Evolutionary conservation across 1,140 invertebrate species (phyloP).

Genomic region (Cherax quadricarinatus): DNA sequence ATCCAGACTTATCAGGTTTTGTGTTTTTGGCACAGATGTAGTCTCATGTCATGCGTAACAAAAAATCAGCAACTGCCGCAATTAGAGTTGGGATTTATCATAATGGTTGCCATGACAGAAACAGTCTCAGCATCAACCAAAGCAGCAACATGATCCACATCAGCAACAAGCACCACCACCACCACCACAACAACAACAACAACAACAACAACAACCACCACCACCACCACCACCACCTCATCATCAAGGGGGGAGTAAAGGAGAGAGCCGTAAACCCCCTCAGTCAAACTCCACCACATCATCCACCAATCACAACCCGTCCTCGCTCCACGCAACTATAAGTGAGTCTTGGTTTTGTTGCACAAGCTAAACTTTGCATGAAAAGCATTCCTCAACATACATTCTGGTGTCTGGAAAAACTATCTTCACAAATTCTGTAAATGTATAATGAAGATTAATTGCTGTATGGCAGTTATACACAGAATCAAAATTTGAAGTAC

Average conservation of each 20-base stretch:
- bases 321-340: slow-evolving; percentile 50
- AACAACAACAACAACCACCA: slow-evolving; percentile 48
- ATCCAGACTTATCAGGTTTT: slow-evolving; percentile 66
- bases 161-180: slow-evolving; percentile 43
- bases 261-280: slow-evolving; percentile 49
- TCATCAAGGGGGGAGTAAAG: slow-evolving; percentile 56
- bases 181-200: slow-evolving; percentile 35
- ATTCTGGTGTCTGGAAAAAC: slow-evolving; percentile 17
- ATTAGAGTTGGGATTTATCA: slow-evolving; percentile 67
- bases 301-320: slow-evolving; percentile 24
- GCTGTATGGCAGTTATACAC: neutral
- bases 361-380: slow-evolving; percentile 11
- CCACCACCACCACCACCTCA: slow-evolving; percentile 24
- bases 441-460: neutral
- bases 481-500: neutral
- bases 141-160: slow-evolving; percentile 53
- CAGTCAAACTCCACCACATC: slow-evolving; percentile 34
- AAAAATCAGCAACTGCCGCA: slow-evolving; percentile 65
- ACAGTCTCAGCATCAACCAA: slow-evolving; percentile 59
- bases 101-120: slow-evolving; percentile 68
- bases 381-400: slow-evolving; percentile 7
- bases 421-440: neutral
- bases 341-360: slow-evolving; percentile 36
- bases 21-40: slow-evolving; percentile 68
- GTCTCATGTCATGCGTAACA: slow-evolving; percentile 67